These are phyloP conservation scores for Podabrus alpinus DNA, from an alignment of 2,888 invertebrate species.

Conservation along the genomic window DNA sequence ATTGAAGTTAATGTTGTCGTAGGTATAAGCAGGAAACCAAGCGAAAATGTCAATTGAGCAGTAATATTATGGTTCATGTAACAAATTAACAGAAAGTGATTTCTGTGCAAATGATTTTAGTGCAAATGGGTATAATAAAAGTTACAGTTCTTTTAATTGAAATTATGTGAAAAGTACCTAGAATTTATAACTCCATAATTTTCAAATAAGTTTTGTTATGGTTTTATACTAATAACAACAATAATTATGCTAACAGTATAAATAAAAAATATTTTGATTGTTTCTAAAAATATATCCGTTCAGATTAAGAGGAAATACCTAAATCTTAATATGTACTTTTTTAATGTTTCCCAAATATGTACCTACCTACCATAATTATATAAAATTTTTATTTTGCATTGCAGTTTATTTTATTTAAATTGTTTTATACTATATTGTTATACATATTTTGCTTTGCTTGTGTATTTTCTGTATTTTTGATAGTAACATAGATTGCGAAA, in stretches of 20 bases:
- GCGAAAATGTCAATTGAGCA: too few relatives aligned
- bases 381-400: neutral
- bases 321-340: neutral
- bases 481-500: slow-evolving; percentile 32
- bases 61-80: too few relatives aligned
- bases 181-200: neutral
- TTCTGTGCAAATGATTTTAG: neutral
- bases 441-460: slow-evolving; percentile 2
- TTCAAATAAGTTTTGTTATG: neutral
- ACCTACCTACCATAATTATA: too few relatives aligned
- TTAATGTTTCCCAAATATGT: neutral
- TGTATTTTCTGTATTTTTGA: slow-evolving; percentile 8
- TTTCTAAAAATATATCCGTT: neutral
- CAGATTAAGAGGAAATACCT: neutral
- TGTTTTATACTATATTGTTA: neutral
- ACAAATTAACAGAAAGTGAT: too few relatives aligned
- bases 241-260: neutral
- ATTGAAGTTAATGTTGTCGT: neutral
- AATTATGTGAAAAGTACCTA: too few relatives aligned
- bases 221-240: neutral
- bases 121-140: neutral
- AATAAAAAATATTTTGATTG: neutral
- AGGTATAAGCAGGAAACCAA: too few relatives aligned
- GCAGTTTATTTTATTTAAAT: neutral
- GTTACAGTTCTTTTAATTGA: too few relatives aligned